Evolutionary conservation across 2,888 invertebrate genomes (phyloP).

Genomic region (Chalcis sispes): DNA sequence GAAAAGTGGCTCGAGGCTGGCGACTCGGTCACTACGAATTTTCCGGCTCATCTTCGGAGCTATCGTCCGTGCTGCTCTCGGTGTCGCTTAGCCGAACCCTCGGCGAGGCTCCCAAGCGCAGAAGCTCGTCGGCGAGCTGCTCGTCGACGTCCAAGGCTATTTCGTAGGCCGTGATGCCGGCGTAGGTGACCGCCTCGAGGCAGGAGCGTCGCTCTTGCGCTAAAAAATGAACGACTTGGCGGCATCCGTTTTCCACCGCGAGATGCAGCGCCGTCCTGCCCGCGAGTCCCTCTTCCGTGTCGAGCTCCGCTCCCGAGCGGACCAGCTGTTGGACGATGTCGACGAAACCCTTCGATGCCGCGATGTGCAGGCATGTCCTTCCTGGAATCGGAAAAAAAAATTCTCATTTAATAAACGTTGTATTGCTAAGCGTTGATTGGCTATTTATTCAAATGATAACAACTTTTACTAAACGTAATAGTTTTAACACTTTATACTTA

Average conservation of each 20-base stretch:
- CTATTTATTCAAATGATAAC: no score
- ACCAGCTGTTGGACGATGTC: conserved; percentile 85
- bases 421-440: no score
- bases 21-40: not conserved
- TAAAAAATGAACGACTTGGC: conserved; percentile 81
- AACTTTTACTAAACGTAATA: no score
- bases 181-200: conserved; percentile 81
- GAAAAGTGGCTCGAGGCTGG: no score
- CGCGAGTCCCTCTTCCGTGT: conserved; percentile 87
- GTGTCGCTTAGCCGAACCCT: not conserved
- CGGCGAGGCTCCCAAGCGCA: conserved; percentile 69
- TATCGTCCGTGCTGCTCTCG: not conserved
- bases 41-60: conserved; percentile 14
- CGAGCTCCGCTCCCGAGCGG: conserved; percentile 85
- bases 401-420: no score
- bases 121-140: conserved; percentile 70
- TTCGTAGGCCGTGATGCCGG: conserved; percentile 84
- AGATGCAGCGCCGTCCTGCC: conserved; percentile 86
- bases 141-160: conserved; percentile 75
- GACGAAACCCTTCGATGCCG: conserved; percentile 85
- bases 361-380: conserved; percentile 90
- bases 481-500: no score
- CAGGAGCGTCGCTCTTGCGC: conserved; percentile 81
- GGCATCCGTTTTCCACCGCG: conserved; percentile 83
- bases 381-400: conserved; percentile 78